Conservation (phyloP, 2,888 invertebrate genomes). For the Spodoptera littoralis region DNA sequence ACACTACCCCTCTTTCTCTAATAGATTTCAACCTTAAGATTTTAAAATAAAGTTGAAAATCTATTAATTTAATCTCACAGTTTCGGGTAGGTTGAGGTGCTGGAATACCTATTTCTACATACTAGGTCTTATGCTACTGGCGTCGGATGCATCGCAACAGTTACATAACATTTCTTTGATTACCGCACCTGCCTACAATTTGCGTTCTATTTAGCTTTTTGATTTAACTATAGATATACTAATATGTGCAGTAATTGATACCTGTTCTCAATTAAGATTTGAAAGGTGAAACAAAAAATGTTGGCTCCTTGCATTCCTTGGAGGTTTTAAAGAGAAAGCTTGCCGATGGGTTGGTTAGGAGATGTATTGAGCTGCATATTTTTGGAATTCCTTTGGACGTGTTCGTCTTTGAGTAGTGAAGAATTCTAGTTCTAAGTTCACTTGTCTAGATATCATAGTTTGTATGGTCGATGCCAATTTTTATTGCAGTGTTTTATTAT, state of each 20-base stretch:
- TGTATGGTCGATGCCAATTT: too few species aligned
- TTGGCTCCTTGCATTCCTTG: neutral
- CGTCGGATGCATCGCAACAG: constrained; percentile 2
- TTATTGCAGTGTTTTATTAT: too few species aligned
- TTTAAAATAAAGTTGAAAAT: too few species aligned
- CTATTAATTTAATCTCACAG: too few species aligned
- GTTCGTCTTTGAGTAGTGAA: too few species aligned
- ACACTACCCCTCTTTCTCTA: too few species aligned
- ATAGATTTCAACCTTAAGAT: too few species aligned
- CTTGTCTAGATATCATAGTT: too few species aligned
- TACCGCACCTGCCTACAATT: constrained; percentile 36
- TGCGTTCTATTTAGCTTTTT: constrained; percentile 22
- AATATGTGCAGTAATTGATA: constrained; percentile 30
- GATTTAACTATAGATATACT: constrained; percentile 14
- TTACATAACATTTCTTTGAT: constrained; percentile 36
- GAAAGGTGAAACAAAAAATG: neutral
- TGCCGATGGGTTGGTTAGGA: neutral
- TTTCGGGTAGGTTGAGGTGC: too few species aligned
- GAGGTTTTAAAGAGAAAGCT: neutral
- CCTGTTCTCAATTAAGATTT: constrained; percentile 22
- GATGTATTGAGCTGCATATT: too few species aligned
- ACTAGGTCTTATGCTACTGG: constrained; percentile 1
- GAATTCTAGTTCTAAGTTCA: too few species aligned
- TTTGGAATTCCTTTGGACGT: too few species aligned
- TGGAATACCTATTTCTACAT: neutral